These are phyloP conservation scores for Zoroaster sp. DNA, from an alignment of 53 echinoderm and acorn worm species.

Conservation along the genomic window DNA sequence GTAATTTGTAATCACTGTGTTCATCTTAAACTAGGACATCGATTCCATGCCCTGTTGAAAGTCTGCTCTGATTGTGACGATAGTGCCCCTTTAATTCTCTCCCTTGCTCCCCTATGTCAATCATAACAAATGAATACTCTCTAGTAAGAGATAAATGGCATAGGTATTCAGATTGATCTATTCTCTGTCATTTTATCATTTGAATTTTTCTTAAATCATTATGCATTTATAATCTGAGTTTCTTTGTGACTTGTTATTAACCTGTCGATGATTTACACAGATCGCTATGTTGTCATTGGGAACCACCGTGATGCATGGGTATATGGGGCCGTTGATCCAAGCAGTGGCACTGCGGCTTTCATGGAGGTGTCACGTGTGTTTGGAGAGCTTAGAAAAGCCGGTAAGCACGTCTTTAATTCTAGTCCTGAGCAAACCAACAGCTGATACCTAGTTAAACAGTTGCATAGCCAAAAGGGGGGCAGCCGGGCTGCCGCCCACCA, in stretches of 20 bases:
- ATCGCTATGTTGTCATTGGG: constrained; percentile 91
- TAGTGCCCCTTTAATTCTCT: too few species aligned
- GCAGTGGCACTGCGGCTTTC: constrained; percentile 88
- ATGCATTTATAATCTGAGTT: background rate
- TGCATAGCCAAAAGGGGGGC: background rate
- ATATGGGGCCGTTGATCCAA: constrained; percentile 92
- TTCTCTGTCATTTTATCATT: background rate
- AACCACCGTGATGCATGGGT: constrained; percentile 99
- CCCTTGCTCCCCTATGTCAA: too few species aligned
- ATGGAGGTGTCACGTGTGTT: constrained; percentile 82
- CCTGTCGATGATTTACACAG: too few species aligned
- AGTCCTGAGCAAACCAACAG: too few species aligned
- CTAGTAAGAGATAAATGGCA: background rate
- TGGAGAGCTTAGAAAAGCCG: constrained; percentile 78
- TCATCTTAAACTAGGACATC: too few species aligned
- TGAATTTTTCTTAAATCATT: background rate
- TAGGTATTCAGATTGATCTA: background rate
- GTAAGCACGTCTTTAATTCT: constrained; percentile 55
- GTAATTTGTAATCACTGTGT: too few species aligned
- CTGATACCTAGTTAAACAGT: background rate
- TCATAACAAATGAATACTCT: too few species aligned
- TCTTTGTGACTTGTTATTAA: background rate
- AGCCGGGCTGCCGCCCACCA: background rate
- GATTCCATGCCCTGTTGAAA: too few species aligned
- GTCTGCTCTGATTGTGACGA: too few species aligned